Evolutionary conservation across 1,140 invertebrate species (phyloP).

Genomic region (Nasonia vitripennis): DNA sequence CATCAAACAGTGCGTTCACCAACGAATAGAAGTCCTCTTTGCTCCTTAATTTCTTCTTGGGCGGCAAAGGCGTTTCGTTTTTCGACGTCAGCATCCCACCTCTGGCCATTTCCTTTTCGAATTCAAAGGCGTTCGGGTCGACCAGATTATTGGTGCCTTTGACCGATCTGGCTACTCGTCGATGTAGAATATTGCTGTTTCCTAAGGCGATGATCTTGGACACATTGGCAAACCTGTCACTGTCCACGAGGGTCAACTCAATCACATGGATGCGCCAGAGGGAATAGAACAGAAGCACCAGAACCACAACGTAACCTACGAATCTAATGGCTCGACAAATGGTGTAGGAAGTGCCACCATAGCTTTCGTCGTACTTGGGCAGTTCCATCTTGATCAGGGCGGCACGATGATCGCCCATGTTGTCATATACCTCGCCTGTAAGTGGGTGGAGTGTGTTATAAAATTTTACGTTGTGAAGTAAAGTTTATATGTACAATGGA

Average conservation of each 20-base stretch:
- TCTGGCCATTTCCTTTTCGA: not conserved
- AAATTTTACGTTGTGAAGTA: too few species aligned
- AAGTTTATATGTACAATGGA: too few species aligned
- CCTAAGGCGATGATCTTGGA: not conserved
- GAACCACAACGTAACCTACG: not conserved
- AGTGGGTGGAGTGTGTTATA: not conserved
- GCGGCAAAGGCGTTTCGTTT: not conserved
- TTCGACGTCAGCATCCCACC: conserved; percentile 22
- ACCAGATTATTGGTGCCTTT: not conserved
- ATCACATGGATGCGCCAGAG: conserved; percentile 36
- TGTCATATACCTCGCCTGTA: conserved; percentile 14
- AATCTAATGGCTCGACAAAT: not conserved
- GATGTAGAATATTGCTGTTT: not conserved
- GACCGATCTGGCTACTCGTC: not conserved
- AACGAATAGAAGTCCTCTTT: conserved; percentile 6
- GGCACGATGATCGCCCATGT: not conserved
- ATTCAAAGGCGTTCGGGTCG: conserved; percentile 17
- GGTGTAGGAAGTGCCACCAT: not conserved
- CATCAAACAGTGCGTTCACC: conserved; percentile 19
- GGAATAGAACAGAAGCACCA: conserved; percentile 8
- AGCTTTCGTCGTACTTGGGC: not conserved
- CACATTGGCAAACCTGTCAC: not conserved
- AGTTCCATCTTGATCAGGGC: conserved; percentile 35
- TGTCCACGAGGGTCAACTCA: not conserved
- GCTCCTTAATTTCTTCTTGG: not conserved